These are phyloP conservation scores for Cygnus olor DNA, from an alignment of 2,797 vertebrate species.

Conservation along the genomic window DNA sequence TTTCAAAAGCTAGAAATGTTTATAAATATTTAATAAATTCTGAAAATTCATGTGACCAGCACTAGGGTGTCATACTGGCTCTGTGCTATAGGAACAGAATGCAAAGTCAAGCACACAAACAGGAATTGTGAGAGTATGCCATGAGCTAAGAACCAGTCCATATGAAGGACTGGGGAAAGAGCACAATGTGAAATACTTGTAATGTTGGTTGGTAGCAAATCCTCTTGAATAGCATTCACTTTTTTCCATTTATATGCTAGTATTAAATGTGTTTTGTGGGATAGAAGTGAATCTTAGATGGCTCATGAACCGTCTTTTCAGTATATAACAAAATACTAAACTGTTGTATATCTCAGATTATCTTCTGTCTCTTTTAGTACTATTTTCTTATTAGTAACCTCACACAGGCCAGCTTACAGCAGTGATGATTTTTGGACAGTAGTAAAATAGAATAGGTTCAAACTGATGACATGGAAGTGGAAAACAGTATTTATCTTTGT, in stretches of 20 bases:
- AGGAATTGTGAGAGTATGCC: neutral
- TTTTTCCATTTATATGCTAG: neutral
- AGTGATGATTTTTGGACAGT: neutral
- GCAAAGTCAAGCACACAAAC: neutral
- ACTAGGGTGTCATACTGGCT: neutral
- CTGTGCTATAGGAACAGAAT: neutral
- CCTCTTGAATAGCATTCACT: neutral
- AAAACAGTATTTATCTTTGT: neutral
- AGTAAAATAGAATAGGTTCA: neutral
- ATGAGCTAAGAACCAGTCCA: neutral
- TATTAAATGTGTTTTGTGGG: neutral
- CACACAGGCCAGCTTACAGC: neutral
- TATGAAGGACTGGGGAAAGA: neutral
- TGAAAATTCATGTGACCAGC: neutral
- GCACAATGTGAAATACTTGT: neutral
- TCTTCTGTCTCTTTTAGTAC: neutral
- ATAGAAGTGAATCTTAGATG: neutral
- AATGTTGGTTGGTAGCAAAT: neutral
- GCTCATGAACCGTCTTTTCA: neutral
- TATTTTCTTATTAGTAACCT: neutral
- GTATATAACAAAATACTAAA: neutral
- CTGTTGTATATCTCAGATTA: neutral
- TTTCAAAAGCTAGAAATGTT: neutral
- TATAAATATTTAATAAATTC: neutral
- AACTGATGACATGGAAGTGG: neutral